Conservation (phyloP, 2,113 vertebrate genomes). For the Erythrolamprus reginae region DNA sequence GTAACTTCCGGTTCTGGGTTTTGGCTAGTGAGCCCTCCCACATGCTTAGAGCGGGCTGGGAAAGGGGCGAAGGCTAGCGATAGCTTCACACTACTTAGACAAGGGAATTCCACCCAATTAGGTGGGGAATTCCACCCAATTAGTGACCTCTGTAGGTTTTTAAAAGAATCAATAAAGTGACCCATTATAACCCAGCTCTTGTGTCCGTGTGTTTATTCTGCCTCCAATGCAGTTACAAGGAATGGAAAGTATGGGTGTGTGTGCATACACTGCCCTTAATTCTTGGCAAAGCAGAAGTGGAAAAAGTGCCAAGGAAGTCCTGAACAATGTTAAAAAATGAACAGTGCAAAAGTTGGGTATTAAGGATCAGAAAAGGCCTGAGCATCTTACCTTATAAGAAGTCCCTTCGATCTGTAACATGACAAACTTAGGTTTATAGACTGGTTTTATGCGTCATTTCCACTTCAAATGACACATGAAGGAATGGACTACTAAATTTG, state of each 20-base stretch:
- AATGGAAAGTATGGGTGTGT: not conserved
- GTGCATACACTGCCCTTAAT: not conserved
- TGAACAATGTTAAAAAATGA: not conserved
- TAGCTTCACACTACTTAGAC: too few relatives aligned
- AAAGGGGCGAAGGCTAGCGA: too few relatives aligned
- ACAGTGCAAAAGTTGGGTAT: not conserved
- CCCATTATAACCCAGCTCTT: too few relatives aligned
- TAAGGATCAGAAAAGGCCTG: not conserved
- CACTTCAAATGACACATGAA: not conserved
- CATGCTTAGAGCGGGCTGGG: too few relatives aligned
- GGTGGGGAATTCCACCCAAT: too few relatives aligned
- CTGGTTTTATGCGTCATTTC: not conserved
- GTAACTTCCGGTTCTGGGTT: too few relatives aligned
- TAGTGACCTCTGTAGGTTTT: too few relatives aligned
- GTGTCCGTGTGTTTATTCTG: too few relatives aligned
- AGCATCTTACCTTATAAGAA: not conserved
- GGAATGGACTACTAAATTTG: not conserved
- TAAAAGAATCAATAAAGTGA: too few relatives aligned
- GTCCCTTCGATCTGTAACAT: not conserved
- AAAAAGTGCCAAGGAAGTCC: not conserved
- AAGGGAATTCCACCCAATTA: too few relatives aligned
- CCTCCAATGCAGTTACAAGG: too few relatives aligned
- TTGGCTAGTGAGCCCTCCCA: too few relatives aligned
- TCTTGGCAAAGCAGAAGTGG: not conserved
- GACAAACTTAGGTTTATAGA: not conserved